Percentiles rank a stretch among this genome's conserved stretches.
Conservation (phyloP, 1,140 invertebrate species). For the Limonius californicus region DNA sequence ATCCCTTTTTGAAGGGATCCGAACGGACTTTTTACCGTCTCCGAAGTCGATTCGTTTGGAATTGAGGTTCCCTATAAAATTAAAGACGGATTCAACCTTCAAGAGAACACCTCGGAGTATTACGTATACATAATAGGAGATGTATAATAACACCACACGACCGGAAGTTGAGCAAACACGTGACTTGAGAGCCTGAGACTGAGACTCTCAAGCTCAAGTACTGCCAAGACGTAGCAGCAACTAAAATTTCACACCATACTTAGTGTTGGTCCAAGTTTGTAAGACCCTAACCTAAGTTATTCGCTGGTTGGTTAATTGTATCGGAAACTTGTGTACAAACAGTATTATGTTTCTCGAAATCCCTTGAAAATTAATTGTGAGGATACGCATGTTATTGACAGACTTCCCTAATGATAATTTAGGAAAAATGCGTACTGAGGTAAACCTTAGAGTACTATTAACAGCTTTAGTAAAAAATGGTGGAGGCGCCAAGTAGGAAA, state of each 20-base stretch:
- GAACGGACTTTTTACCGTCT: no score
- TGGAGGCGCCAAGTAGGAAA: background rate
- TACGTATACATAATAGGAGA: no score
- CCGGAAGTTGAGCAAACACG: constrained; percentile 13
- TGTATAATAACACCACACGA: constrained; percentile 4
- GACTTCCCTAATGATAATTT: background rate
- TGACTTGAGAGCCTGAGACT: constrained; percentile 2
- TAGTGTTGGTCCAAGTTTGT: constrained; percentile 3
- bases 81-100: no score
- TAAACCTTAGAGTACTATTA: no score
- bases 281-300: background rate
- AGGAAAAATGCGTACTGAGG: no score
- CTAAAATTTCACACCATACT: constrained; percentile 10
- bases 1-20: no score
- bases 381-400: no score
- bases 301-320: constrained; percentile 6
- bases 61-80: no score
- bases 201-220: background rate
- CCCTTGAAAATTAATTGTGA: no score
- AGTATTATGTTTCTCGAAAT: background rate
- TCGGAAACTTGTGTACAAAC: constrained; percentile 6
- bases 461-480: background rate
- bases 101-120: no score
- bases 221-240: background rate
- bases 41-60: no score